A percentile compares a stretch with the other conserved stretches of the same genome.
phyloP scores from a whole-genome alignment of 64 coral and sea anemone genomes.

The Montipora cactus region DNA sequence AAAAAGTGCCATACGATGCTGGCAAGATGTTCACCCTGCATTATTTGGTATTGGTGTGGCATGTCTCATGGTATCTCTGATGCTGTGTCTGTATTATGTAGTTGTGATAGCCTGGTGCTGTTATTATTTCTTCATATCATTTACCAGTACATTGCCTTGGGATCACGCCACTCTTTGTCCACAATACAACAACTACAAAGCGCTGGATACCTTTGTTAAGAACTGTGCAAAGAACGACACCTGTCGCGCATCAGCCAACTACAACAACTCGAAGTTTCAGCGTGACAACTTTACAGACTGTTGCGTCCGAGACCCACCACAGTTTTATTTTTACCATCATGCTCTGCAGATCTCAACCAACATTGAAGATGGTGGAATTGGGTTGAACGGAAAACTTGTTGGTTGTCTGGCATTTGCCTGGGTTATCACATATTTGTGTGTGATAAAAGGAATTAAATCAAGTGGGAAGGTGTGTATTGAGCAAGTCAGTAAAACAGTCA shows the following conservation, averaged over 20 bases:
- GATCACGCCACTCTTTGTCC: conserved; percentile 59
- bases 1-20: conserved; percentile 90
- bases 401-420: conserved; percentile 97
- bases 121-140: conserved; percentile 97
- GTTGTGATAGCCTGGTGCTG: conserved; percentile 97
- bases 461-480: conserved; percentile 90
- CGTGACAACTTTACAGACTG: conserved; percentile 81
- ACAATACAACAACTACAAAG: conserved; percentile 53
- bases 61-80: conserved; percentile 91
- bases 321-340: conserved; percentile 97
- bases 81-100: conserved; percentile 94
- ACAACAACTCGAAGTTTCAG: background rate
- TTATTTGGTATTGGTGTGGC: conserved; percentile 91
- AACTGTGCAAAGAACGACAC: background rate
- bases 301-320: conserved; percentile 93
- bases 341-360: conserved; percentile 86
- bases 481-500: background rate
- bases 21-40: conserved; percentile 91
- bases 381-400: conserved; percentile 88
- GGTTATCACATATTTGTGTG: conserved; percentile 97
- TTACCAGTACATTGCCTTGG: conserved; percentile 83
- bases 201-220: background rate
- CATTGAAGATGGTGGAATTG: conserved; percentile 88
- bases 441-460: conserved; percentile 99
- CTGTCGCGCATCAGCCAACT: conserved; percentile 8